Percentiles rank a stretch among this genome's conserved stretches.
Conservation (phyloP, 1,140 invertebrate species). For the Neelides sp. region DNA sequence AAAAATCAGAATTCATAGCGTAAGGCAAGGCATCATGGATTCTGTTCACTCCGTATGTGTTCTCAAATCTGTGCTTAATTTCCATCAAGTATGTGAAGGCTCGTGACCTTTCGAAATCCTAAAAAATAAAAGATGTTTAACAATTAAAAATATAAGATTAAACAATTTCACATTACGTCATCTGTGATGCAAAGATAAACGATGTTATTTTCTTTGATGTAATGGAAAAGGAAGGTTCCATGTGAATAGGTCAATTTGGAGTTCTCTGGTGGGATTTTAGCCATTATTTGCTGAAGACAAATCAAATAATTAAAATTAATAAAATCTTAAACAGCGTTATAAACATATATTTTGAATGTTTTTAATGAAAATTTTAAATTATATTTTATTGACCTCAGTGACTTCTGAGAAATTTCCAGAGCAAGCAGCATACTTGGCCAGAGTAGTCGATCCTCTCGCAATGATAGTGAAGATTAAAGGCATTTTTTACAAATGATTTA, state of each 20-base stretch:
- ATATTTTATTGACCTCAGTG: too few relatives aligned
- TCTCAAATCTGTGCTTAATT: constrained; percentile 73
- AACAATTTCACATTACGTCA: constrained; percentile 51
- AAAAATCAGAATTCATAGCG: constrained; percentile 90
- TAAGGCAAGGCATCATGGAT: constrained; percentile 74
- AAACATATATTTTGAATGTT: not conserved
- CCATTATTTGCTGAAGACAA: constrained; percentile 54
- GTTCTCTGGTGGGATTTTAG: constrained; percentile 68
- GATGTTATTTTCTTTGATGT: constrained; percentile 70
- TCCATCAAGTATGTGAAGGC: constrained; percentile 82
- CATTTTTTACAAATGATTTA: constrained; percentile 44
- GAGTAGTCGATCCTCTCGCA: constrained; percentile 66
- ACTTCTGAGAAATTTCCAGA: constrained; percentile 88
- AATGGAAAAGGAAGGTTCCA: constrained; percentile 83
- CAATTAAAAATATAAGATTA: constrained; percentile 3
- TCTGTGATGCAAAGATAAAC: constrained; percentile 90
- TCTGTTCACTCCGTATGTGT: constrained; percentile 58
- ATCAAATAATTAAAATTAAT: not conserved
- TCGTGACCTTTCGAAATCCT: constrained; percentile 84
- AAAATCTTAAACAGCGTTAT: not conserved
- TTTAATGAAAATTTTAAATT: too few relatives aligned
- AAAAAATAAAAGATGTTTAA: constrained; percentile 31
- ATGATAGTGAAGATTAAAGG: constrained; percentile 79
- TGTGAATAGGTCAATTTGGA: constrained; percentile 84
- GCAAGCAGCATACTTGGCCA: constrained; percentile 80